phyloP scores from a whole-genome alignment of 2,113 vertebrate species.

The Prolemur simus region DNA sequence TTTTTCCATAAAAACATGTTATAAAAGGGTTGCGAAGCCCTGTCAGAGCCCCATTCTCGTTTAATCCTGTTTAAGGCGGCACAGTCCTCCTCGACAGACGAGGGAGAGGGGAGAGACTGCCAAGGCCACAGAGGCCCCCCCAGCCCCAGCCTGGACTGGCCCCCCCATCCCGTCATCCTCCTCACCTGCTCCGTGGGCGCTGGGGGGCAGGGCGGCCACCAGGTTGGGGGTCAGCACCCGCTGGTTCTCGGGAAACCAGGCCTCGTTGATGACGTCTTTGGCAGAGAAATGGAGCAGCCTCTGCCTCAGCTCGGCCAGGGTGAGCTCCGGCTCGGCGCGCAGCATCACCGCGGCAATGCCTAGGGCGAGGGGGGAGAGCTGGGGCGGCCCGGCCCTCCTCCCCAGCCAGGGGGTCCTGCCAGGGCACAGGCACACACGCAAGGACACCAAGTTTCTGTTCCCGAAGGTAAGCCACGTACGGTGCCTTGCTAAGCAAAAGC shows the following conservation, averaged over 20 bases:
- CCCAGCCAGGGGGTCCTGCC: background rate
- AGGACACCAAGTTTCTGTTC: background rate
- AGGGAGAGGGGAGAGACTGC: background rate
- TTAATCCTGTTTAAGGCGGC: background rate
- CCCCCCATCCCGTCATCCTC: no score
- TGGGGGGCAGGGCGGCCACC: constrained; percentile 83
- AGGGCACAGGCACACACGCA: fast-evolving
- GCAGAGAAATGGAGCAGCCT: constrained; percentile 85
- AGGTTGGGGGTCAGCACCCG: constrained; percentile 86
- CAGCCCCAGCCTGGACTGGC: no score
- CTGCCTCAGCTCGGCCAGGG: constrained; percentile 87
- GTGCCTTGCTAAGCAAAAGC: background rate
- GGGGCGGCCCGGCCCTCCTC: background rate
- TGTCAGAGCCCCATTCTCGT: background rate
- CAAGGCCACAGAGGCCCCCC: background rate
- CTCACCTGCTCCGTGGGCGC: constrained; percentile 63
- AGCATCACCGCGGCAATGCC: constrained; percentile 89
- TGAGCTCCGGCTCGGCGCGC: constrained; percentile 79
- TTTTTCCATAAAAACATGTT: background rate
- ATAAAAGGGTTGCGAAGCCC: background rate
- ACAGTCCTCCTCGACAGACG: background rate
- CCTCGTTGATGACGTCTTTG: constrained; percentile 82
- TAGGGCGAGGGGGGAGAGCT: background rate
- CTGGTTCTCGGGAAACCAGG: constrained; percentile 85
- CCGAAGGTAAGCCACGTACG: background rate